phyloP scores from a whole-genome alignment of 30 jellyfish, hydroid and myxozoan genomes.

The Cassiopea xamachana region DNA sequence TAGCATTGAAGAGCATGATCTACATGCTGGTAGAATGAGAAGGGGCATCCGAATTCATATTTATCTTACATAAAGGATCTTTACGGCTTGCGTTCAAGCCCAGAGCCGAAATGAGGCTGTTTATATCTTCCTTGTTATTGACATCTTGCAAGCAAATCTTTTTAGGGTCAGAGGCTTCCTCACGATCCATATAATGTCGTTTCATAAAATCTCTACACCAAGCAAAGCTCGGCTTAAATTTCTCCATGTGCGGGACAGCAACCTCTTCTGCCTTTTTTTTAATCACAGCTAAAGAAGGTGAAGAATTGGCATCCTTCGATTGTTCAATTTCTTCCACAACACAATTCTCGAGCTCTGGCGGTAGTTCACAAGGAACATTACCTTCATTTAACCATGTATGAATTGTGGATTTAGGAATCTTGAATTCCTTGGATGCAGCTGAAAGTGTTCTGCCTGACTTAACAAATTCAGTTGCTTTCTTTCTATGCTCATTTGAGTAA shows the following conservation, averaged over 20 bases:
- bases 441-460: conserved; percentile 72
- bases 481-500: conserved; percentile 73
- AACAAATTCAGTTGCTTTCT: conserved; percentile 72
- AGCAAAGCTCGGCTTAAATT: conserved; percentile 76
- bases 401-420: conserved; percentile 74
- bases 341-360: conserved; percentile 70
- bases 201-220: conserved; percentile 87
- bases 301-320: conserved; percentile 51
- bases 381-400: conserved; percentile 86
- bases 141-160: conserved; percentile 36
- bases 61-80: background rate
- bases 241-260: conserved; percentile 69
- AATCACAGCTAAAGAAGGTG: conserved; percentile 58
- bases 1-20: background rate
- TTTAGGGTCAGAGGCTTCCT: conserved; percentile 53
- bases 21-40: background rate
- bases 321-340: conserved; percentile 69
- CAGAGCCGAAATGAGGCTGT: conserved; percentile 66
- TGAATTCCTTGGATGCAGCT: conserved; percentile 75
- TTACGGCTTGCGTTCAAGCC: conserved; percentile 41
- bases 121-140: conserved; percentile 16
- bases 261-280: conserved; percentile 75
- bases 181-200: conserved; percentile 70
- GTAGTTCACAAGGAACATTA: conserved; percentile 62
- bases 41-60: background rate